Percentiles rank a stretch among this genome's conserved stretches.
phyloP scores from a whole-genome alignment of 2,888 invertebrate species.

The Dryocosmus kuriphilus region DNA sequence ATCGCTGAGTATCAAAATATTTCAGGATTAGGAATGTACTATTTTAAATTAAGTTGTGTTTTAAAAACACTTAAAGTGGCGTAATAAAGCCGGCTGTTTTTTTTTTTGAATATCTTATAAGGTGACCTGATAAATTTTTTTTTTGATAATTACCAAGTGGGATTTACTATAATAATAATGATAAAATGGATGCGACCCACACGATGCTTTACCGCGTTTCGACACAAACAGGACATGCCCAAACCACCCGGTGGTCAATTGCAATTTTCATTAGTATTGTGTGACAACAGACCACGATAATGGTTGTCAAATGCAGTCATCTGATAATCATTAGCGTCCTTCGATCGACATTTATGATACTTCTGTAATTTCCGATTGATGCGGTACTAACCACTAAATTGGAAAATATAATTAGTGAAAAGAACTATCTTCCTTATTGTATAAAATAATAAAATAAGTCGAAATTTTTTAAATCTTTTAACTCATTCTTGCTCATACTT shows the following conservation, averaged over 20 bases:
- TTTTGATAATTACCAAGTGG: no score
- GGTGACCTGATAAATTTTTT: no score
- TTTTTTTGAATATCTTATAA: no score
- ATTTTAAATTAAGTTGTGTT: no score
- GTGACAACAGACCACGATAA: conserved; percentile 28
- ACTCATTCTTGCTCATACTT: no score
- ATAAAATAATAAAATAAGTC: background rate
- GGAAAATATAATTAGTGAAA: conserved; percentile 4
- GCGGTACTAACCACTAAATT: background rate
- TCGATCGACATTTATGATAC: conserved; percentile 17
- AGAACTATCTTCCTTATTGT: background rate
- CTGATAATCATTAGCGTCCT: conserved; percentile 10
- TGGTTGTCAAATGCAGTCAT: conserved; percentile 39
- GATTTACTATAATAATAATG: background rate
- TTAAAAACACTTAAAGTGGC: no score
- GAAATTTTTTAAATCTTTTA: background rate
- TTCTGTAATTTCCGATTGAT: background rate
- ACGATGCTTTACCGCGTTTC: background rate
- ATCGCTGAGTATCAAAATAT: no score
- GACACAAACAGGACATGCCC: conserved; percentile 22
- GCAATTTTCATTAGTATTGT: conserved; percentile 41
- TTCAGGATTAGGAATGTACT: no score
- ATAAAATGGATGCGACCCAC: background rate
- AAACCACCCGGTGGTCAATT: conserved; percentile 35
- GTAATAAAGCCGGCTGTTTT: no score